Percentiles rank a stretch among this genome's conserved stretches.
Conservation (phyloP, 2,113 vertebrate species). For the Tychaedon coryphoeus region DNA sequence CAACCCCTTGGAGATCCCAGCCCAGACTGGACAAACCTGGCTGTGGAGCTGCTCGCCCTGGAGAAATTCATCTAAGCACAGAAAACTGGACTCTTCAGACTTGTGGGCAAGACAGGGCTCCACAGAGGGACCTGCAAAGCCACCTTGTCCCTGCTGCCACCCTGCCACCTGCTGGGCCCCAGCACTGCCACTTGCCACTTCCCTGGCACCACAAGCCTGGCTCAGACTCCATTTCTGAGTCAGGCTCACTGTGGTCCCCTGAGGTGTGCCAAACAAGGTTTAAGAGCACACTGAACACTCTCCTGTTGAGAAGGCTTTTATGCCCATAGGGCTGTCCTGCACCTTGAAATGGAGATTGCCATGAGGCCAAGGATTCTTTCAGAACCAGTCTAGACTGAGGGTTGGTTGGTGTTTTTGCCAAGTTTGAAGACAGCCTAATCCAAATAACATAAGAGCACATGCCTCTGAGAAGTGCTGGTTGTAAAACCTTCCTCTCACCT, state of each 20-base stretch:
- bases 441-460: neutral
- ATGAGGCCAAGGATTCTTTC: neutral
- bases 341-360: neutral
- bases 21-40: neutral
- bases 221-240: accelerated
- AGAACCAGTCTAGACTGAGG: neutral
- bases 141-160: neutral
- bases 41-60: neutral
- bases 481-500: neutral
- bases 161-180: conserved; percentile 24
- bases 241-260: neutral
- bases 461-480: neutral
- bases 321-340: neutral
- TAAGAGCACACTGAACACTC: accelerated
- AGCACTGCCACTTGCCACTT: neutral
- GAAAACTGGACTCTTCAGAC: neutral
- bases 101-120: accelerated
- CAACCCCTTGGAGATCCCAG: accelerated
- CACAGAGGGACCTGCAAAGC: neutral
- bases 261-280: neutral
- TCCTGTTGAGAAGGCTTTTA: neutral
- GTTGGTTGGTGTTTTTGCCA: neutral
- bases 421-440: neutral
- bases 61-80: accelerated
- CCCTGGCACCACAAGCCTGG: neutral